phyloP scores from a whole-genome alignment of 1,140 invertebrate species.

The Ylistrum balloti region DNA sequence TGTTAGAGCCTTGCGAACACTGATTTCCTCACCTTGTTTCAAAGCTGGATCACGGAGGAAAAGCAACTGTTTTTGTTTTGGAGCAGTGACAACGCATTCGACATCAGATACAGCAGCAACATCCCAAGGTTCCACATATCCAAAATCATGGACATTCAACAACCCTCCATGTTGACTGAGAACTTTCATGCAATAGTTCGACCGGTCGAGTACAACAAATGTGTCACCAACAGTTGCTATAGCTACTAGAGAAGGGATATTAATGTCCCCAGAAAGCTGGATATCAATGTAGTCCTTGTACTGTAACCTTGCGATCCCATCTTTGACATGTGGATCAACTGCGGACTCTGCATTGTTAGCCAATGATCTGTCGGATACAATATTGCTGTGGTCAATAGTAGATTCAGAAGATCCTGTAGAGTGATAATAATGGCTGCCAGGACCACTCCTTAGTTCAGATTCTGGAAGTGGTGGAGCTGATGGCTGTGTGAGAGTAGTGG shows the following conservation, averaged over 20 bases:
- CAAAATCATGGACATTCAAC: neutral
- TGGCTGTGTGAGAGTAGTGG: neutral
- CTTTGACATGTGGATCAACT: neutral
- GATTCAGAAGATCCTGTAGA: neutral
- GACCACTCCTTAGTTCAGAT: neutral
- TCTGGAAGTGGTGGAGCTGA: neutral
- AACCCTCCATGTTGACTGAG: neutral
- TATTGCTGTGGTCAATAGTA: neutral
- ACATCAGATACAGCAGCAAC: neutral
- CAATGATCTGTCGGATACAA: neutral
- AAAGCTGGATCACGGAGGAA: neutral
- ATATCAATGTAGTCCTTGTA: neutral
- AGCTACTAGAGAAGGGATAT: neutral
- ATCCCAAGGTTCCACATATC: neutral
- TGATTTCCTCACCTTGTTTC: neutral
- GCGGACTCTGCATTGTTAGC: no score
- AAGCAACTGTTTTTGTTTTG: conserved; percentile 6
- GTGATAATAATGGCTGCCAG: neutral
- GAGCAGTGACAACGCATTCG: neutral
- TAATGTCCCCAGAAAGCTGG: neutral
- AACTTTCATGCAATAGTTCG: conserved; percentile 20
- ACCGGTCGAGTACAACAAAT: neutral
- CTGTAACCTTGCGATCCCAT: neutral
- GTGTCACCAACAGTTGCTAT: neutral
- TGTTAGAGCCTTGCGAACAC: neutral